Evolutionary conservation across 2,113 vertebrate species (phyloP).

Genomic region (Puffinus mauretanicus): DNA sequence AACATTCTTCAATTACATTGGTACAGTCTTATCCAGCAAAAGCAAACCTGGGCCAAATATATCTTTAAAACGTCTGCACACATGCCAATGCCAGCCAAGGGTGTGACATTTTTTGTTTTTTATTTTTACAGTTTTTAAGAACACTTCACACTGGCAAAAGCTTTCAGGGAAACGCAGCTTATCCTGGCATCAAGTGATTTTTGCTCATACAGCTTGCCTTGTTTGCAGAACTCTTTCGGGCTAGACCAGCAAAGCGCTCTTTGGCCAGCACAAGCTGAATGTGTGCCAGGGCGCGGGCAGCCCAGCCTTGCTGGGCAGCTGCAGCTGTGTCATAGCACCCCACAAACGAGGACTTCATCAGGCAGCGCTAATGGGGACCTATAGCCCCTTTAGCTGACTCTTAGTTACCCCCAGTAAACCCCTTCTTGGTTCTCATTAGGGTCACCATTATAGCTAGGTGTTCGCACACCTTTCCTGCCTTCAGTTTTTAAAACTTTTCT

Average conservation of each 20-base stretch:
- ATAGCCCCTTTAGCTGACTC: background rate
- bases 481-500: background rate
- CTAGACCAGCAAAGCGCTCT: background rate
- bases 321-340: background rate
- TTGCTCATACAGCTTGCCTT: conserved; percentile 43
- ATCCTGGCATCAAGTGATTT: conserved; percentile 42
- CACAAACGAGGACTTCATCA: background rate
- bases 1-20: conserved; percentile 57
- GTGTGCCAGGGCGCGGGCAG: background rate
- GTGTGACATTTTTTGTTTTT: conserved; percentile 12
- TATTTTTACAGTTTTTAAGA: conserved; percentile 57
- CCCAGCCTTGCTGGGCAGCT: background rate
- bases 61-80: conserved; percentile 19
- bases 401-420: background rate
- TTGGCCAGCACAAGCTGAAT: background rate
- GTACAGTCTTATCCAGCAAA: conserved; percentile 31
- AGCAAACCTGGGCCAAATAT: conserved; percentile 44
- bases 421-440: background rate
- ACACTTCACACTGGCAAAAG: conserved; percentile 49
- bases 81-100: conserved; percentile 40
- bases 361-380: background rate
- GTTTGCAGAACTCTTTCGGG: conserved; percentile 32
- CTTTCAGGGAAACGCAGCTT: conserved; percentile 37
- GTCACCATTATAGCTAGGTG: background rate
- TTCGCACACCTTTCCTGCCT: background rate